Evolutionary conservation across 2,888 invertebrate genomes (phyloP).

Genomic region (Meiosimyza platycephala): DNA sequence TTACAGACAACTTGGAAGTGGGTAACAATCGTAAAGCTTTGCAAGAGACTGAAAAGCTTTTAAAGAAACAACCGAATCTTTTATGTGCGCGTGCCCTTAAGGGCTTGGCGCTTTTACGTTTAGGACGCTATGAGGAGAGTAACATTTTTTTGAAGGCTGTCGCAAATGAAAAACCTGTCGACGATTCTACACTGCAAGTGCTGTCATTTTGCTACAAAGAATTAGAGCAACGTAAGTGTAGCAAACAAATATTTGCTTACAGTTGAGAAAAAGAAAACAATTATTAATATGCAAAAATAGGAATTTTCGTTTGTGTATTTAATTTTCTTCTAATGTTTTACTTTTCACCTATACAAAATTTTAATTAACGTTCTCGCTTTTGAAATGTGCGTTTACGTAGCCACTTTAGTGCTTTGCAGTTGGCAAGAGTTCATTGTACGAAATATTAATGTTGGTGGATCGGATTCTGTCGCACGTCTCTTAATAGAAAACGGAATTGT

Average conservation of each 20-base stretch:
- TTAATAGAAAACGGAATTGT: too few relatives aligned
- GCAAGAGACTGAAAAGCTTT: constrained; percentile 95
- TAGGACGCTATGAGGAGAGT: constrained; percentile 87
- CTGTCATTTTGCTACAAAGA: constrained; percentile 96
- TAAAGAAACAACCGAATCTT: constrained; percentile 91
- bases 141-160: constrained; percentile 79
- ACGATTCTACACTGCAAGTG: constrained; percentile 94
- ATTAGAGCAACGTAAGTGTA: constrained; percentile 83
- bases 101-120: constrained; percentile 88
- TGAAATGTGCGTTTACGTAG: too few relatives aligned
- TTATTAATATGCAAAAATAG: constrained; percentile 4
- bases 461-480: too few relatives aligned
- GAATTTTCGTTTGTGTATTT: neutral
- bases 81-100: constrained; percentile 93
- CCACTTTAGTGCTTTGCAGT: constrained; percentile 4
- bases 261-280: neutral
- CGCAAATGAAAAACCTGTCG: constrained; percentile 83
- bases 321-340: constrained; percentile 1
- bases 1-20: constrained; percentile 91
- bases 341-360: neutral
- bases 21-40: constrained; percentile 97
- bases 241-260: constrained; percentile 31
- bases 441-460: constrained; percentile 8
- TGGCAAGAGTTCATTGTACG: constrained; percentile 26
- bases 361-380: neutral